Evolutionary conservation across 2,888 invertebrate genomes (phyloP).

Genomic region (Carterocephalus palaemon): DNA sequence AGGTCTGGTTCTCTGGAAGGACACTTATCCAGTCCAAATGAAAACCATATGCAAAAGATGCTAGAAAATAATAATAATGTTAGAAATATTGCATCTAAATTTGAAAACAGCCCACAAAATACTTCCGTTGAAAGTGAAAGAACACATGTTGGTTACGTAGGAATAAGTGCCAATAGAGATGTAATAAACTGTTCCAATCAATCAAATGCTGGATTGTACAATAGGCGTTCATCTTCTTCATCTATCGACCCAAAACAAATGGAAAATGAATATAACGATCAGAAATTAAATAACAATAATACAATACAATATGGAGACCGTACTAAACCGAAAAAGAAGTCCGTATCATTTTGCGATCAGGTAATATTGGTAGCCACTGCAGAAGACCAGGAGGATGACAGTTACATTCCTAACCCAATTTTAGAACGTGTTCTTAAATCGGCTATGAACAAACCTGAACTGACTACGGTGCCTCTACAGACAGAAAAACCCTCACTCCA

Average conservation of each 20-base stretch:
- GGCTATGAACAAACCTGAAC: conserved; percentile 86
- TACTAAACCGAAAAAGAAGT: conserved; percentile 90
- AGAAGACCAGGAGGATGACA: conserved; percentile 93
- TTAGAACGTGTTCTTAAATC: conserved; percentile 90
- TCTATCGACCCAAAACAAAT: conserved; percentile 68
- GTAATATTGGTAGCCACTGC: conserved; percentile 95
- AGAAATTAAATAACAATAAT: conserved; percentile 51
- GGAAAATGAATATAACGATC: conserved; percentile 60
- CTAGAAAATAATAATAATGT: conserved; percentile 74
- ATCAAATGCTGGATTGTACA: conserved; percentile 55
- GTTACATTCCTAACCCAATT: conserved; percentile 94
- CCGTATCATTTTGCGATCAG: conserved; percentile 96
- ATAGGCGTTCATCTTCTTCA: conserved; percentile 63
- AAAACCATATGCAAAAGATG: conserved; percentile 39
- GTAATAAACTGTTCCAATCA: conserved; percentile 67
- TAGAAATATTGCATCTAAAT: conserved; percentile 89
- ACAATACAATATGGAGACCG: conserved; percentile 62
- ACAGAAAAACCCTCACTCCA: conserved; percentile 70
- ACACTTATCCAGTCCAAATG: conserved; percentile 53
- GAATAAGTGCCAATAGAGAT: conserved; percentile 68
- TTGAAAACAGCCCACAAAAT: conserved; percentile 77
- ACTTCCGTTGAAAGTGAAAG: conserved; percentile 52
- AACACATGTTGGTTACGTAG: conserved; percentile 64
- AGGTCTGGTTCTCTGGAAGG: conserved; percentile 61
- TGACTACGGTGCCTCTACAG: conserved; percentile 73